Evolutionary conservation across 2,888 invertebrate genomes (phyloP), one percentile per base, ranked within the genome.

Genomic region (Latrodectus elegans): DNA sequence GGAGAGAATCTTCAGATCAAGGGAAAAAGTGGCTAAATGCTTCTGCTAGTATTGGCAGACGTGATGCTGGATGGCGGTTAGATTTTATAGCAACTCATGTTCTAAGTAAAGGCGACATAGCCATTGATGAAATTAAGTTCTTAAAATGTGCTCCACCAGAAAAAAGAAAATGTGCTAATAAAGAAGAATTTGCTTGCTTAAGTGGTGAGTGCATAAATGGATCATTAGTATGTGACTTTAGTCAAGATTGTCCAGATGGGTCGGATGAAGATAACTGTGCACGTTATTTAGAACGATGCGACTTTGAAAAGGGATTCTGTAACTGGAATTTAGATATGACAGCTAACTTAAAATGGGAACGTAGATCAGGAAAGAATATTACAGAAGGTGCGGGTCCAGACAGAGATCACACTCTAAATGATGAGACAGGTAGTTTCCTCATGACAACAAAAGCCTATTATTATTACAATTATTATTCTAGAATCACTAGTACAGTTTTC

Each of bases 201-300:
- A 76, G 70, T 73, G 83, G 85, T 38, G 83, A 82, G 15, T 89
- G 89, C 70, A 83, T 89, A 64, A 74, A 82, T 22, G 72, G 64
- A n/a, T 64, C 64, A 12, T 52, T 79, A 26, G 81, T 83, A 12
- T 89, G 89, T 52, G 89, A 89, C 53, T 88, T 88, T 53, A 86
- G 77, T 17, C 15, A 15, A n/a, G 89, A 89, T 55, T 89, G 89
- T 52, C 53, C 80, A 17, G 89, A 89, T 64, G 72, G 80, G 8
- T 89, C 89, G 12, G 89, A 89, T 79, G 89, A 89, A 88, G 51
- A n/a, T 4, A 77, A 82, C 53, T 89, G 89, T 51, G 22, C 75
- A n/a, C 68, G 75, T 15, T 89, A 77, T 64, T n/a, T 68, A 14
- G 89, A 89, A 71, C 68, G 83, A 17, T 89, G 89, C 51, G 86